Base-by-base conservation (phyloP, 2,888 invertebrate species). In the Entomobrya proxima region DNA sequence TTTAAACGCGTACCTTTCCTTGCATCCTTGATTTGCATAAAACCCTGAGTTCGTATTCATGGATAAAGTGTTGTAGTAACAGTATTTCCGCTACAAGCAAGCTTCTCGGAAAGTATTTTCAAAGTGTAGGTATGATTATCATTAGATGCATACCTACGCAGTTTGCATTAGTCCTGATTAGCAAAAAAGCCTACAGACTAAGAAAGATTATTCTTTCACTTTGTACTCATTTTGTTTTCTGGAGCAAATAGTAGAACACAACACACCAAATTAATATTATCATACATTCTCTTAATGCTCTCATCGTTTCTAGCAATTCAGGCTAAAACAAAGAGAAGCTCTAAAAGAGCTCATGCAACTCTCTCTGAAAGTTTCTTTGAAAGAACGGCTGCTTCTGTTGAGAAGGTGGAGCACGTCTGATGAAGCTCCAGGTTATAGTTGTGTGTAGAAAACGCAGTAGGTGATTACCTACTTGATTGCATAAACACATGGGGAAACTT, bases 111-210 rank as follows among this genome's bases (percentile, higher is more conserved):
- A n/a, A n/a, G n/a, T n/a, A n/a, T n/a, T n/a, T n/a, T n/a, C n/a
- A n/a, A n/a, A n/a, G n/a, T 32, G 0, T 32, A 1, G 1, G 24
- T 61, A 32, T 4, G n/a, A 11, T n/a, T n/a, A 32, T 61, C 61
- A 61, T 61, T 32, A 61, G 61, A n/a, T n/a, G n/a, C n/a, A n/a
- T n/a, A n/a, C n/a, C n/a, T n/a, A n/a, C n/a, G 7, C 30, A 30
- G 30, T 24, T 35, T 44, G 24, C 58, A 77, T 77, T 37, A 77
- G 21, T 77, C 37, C 44, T 61, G 55, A 58, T 61, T 77, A 61
- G 61, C 9, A 27, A n/a, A 40, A 35, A 18, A 55, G 13, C 21
- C 58, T 13, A 7, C n/a, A 58, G 58, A 76, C 76, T 18, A 58
- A 61, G 50, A 50, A 74, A 50, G 32, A 47, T 24, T 44, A 47